Percentiles rank a stretch among this genome's conserved stretches.
Evolutionary conservation across 2,797 vertebrate species (phyloP).

Genomic region (Lepilemur ruficaudatus): DNA sequence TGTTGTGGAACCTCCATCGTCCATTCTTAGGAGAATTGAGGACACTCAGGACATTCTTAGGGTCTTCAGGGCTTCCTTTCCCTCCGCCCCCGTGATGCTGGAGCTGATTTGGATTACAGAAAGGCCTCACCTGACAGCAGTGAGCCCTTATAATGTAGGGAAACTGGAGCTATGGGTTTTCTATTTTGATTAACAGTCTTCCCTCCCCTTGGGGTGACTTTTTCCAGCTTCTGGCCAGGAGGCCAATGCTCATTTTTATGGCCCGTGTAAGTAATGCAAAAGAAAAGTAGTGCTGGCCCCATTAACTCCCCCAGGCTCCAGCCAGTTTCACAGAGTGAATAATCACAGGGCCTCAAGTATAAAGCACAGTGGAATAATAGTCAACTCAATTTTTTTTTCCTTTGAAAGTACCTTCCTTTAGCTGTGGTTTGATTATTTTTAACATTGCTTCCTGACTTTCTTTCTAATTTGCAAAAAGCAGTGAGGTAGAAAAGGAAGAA

Average conservation of each 20-base stretch:
- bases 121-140: neutral
- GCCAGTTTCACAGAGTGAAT: neutral
- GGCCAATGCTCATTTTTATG: neutral
- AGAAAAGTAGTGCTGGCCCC: neutral
- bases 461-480: conserved; percentile 57
- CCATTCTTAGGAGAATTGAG: neutral
- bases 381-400: neutral
- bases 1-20: neutral
- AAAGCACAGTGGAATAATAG: neutral
- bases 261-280: neutral
- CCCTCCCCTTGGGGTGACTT: neutral
- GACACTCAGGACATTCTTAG: neutral
- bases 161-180: neutral
- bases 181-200: neutral
- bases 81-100: rapidly evolving
- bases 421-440: conserved; percentile 71
- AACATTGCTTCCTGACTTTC: conserved; percentile 62
- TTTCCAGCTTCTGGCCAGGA: neutral
- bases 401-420: neutral
- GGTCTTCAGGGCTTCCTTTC: neutral
- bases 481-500: neutral
- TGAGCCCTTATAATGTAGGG: neutral
- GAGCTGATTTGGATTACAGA: neutral
- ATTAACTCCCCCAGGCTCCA: neutral
- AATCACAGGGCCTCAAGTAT: neutral